A percentile compares a stretch with the other conserved stretches of the same genome.
Conservation (phyloP, 2,888 invertebrate species). For the Oxytorus armatus region DNA sequence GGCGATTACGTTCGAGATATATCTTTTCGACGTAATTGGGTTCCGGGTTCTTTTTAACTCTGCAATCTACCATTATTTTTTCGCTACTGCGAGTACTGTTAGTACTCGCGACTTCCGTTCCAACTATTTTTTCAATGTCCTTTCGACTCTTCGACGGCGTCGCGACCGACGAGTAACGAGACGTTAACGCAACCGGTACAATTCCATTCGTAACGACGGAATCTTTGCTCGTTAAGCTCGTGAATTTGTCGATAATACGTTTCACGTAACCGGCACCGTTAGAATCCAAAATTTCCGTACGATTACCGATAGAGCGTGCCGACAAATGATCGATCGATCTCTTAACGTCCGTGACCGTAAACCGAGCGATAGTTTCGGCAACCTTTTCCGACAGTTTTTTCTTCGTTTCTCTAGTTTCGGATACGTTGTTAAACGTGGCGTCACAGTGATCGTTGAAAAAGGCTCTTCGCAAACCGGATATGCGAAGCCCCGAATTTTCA, state of each 20-base stretch:
- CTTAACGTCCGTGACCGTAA: neutral
- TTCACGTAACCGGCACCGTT: slow-evolving; percentile 45
- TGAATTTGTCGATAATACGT: slow-evolving; percentile 54
- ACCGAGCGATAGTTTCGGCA: slow-evolving; percentile 46
- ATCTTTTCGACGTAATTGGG: slow-evolving; percentile 50
- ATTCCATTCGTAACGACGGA: neutral
- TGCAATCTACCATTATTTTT: slow-evolving; percentile 26
- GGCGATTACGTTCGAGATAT: neutral
- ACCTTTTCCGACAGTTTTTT: slow-evolving; percentile 42
- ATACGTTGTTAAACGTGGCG: neutral
- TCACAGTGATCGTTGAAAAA: slow-evolving; percentile 7
- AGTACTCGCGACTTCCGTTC: neutral
- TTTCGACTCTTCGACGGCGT: neutral
- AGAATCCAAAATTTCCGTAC: neutral
- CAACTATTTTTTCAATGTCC: neutral
- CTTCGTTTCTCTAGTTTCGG: neutral
- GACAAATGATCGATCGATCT: slow-evolving; percentile 4
- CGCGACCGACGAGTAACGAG: neutral
- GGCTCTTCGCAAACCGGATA: slow-evolving; percentile 24
- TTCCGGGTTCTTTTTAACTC: slow-evolving; percentile 25
- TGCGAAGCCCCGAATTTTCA: neutral
- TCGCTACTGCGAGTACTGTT: neutral
- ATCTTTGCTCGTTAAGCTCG: slow-evolving; percentile 6
- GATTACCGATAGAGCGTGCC: slow-evolving; percentile 5
- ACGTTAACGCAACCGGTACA: neutral